These are phyloP conservation scores for Cherax destructor DNA, from an alignment of 1,140 invertebrate species.

Conservation along the genomic window DNA sequence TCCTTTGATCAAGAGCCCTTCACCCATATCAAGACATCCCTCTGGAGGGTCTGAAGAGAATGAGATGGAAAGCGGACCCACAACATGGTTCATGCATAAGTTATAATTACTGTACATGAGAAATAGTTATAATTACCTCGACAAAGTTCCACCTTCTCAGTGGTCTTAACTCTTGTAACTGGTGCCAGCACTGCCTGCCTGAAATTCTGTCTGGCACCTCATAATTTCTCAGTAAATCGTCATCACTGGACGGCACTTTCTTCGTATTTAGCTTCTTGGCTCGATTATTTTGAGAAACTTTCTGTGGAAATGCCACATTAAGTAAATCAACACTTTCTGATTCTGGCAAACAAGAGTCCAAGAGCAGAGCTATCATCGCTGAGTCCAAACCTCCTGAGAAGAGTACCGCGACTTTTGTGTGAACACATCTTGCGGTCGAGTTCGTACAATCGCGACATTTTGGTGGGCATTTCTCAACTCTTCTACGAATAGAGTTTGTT, in stretches of 20 bases:
- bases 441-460: conserved; percentile 56
- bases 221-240: conserved; percentile 64
- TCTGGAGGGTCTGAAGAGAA: no score
- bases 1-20: no score
- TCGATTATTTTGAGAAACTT: conserved; percentile 57
- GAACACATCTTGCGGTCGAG: conserved; percentile 75
- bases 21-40: no score
- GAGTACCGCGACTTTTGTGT: conserved; percentile 88
- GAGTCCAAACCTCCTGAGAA: conserved; percentile 98
- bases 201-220: conserved; percentile 89
- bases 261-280: conserved; percentile 66
- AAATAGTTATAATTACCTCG: conserved; percentile 76
- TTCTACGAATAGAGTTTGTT: conserved; percentile 79
- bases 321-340: conserved; percentile 92
- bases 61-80: no score
- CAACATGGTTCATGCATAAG: background rate
- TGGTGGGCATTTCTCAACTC: conserved; percentile 70
- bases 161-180: conserved; percentile 84
- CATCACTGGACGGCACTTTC: background rate
- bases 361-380: conserved; percentile 87
- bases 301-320: conserved; percentile 94
- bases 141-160: conserved; percentile 84
- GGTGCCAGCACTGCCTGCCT: conserved; percentile 83
- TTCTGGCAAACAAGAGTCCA: conserved; percentile 83
- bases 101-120: no score